phyloP scores from a whole-genome alignment of 2,797 vertebrate genomes.

The Halcyon leucocephala region DNA sequence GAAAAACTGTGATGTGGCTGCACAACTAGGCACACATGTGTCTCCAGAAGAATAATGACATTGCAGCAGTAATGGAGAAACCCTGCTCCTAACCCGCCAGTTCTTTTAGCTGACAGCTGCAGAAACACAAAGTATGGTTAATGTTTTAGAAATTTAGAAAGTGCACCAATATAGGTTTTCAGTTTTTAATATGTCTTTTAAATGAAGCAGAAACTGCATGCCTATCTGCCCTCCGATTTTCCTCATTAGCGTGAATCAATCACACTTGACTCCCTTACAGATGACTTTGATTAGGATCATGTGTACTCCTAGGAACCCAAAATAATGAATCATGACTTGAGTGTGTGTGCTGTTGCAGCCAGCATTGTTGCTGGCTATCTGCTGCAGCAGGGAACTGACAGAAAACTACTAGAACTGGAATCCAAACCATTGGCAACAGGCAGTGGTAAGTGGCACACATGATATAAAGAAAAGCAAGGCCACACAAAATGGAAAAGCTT shows the following conservation, averaged over 20 bases:
- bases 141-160: background rate
- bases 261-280: conserved; percentile 23
- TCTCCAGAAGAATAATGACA: background rate
- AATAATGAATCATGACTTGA: conserved; percentile 7
- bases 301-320: conserved; percentile 34
- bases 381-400: background rate
- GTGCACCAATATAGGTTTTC: background rate
- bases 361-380: background rate
- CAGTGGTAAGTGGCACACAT: background rate
- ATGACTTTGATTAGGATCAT: conserved; percentile 46
- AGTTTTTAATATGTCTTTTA: background rate
- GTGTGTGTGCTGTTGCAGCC: background rate
- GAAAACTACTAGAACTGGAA: background rate
- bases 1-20: background rate
- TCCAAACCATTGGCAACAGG: background rate
- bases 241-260: conserved; percentile 28
- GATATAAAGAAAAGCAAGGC: background rate
- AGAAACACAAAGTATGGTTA: background rate
- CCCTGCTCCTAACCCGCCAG: background rate
- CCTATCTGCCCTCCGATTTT: conserved; percentile 37
- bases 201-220: conserved; percentile 19
- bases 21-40: background rate
- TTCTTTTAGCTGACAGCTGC: background rate
- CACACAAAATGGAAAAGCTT: background rate
- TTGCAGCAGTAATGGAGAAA: background rate